These are phyloP conservation scores for Drosophila miranda DNA, from an alignment of 1,140 invertebrate species.

Conservation along the genomic window DNA sequence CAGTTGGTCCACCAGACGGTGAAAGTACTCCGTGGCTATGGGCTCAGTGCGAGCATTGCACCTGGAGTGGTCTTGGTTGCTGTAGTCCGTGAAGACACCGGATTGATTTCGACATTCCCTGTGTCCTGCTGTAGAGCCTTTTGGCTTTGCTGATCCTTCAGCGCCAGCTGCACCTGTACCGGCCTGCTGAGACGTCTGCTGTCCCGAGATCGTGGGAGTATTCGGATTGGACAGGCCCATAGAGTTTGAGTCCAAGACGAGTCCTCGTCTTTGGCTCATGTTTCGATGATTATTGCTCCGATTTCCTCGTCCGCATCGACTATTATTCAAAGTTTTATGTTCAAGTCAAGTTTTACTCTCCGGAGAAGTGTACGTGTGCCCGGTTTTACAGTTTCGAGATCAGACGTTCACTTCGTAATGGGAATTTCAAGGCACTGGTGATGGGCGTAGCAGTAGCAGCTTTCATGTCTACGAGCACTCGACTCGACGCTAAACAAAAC, in stretches of 20 bases:
- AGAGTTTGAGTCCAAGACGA: slow-evolving; percentile 44
- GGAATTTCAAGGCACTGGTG: slow-evolving; percentile 61
- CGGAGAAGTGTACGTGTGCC: too few relatives aligned
- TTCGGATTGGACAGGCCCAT: slow-evolving; percentile 19
- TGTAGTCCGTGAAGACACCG: too few relatives aligned
- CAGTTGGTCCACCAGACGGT: slow-evolving; percentile 33
- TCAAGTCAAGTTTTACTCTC: neutral
- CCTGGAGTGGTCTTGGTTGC: neutral
- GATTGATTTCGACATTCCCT: too few relatives aligned
- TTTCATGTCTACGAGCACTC: slow-evolving; percentile 3
- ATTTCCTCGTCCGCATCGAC: neutral
- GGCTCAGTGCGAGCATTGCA: slow-evolving; percentile 11
- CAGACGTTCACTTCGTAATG: slow-evolving; percentile 39
- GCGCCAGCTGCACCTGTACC: too few relatives aligned
- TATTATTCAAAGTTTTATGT: slow-evolving; percentile 4
- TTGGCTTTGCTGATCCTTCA: neutral
- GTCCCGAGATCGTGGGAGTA: neutral
- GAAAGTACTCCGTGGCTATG: slow-evolving; percentile 47
- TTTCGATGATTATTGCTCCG: neutral
- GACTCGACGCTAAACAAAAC: too few relatives aligned
- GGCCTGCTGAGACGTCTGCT: too few relatives aligned
- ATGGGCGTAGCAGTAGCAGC: slow-evolving; percentile 52
- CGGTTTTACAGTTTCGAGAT: slow-evolving; percentile 23
- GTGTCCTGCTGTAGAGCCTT: neutral
- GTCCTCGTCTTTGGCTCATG: slow-evolving; percentile 38